A percentile compares a stretch with the other conserved stretches of the same genome.
Evolutionary conservation across 2,113 vertebrate species (phyloP).

Genomic region (Tachuris rubrigastra): DNA sequence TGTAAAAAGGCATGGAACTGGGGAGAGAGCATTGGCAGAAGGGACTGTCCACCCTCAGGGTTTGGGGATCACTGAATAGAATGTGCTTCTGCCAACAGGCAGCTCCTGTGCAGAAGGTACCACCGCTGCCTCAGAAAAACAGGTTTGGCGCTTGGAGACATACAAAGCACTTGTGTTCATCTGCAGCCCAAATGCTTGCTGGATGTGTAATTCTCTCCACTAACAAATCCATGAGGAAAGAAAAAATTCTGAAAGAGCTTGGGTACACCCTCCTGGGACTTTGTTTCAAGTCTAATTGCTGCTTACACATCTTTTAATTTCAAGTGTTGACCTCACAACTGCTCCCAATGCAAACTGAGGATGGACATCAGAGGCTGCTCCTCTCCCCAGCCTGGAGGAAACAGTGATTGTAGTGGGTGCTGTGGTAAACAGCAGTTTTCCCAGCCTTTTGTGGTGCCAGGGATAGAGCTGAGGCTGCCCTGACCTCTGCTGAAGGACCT

Average conservation of each 20-base stretch:
- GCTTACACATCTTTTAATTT: background rate
- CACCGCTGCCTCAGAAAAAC: background rate
- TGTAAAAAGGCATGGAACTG: rapidly evolving
- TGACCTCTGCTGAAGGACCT: background rate
- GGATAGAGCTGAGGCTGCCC: background rate
- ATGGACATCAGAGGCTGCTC: background rate
- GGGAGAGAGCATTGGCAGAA: rapidly evolving
- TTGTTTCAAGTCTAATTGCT: background rate
- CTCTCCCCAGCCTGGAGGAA: background rate
- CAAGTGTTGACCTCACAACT: background rate
- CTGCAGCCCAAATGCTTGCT: background rate
- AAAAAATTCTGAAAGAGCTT: background rate
- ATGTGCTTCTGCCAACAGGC: background rate
- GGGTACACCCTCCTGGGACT: background rate
- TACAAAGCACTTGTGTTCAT: background rate
- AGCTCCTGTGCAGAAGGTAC: background rate
- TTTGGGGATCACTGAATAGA: background rate
- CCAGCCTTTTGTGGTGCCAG: background rate
- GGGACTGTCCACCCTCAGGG: rapidly evolving
- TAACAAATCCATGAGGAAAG: background rate
- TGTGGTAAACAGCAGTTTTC: rapidly evolving
- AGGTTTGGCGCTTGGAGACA: background rate
- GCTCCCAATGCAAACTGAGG: background rate
- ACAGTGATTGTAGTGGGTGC: rapidly evolving
- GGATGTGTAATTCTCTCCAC: background rate